Percentiles rank a stretch among this genome's conserved stretches.
Evolutionary conservation across 2,113 vertebrate genomes (phyloP).

Genomic region (Camelus dromedarius): DNA sequence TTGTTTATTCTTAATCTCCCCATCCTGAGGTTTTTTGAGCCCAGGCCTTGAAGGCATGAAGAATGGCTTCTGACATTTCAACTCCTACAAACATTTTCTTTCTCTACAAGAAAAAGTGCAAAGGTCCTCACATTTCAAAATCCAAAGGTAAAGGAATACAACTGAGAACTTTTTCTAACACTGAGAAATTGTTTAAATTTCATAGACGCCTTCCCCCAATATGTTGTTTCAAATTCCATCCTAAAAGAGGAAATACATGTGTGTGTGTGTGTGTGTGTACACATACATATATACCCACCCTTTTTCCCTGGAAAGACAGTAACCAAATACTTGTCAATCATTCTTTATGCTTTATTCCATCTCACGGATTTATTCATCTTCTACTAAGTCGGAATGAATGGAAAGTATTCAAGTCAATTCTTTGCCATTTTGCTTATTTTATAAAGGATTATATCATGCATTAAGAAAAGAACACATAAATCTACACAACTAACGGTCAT

Average conservation of each 20-base stretch:
- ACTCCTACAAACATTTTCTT: conserved; percentile 52
- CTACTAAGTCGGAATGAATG: background rate
- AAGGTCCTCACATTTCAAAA: conserved; percentile 66
- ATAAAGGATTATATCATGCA: background rate
- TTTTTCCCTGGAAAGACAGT: background rate
- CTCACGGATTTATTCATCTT: background rate
- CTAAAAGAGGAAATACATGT: background rate
- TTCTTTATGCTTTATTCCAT: background rate
- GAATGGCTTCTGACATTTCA: conserved; percentile 58
- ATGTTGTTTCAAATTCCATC: conserved; percentile 29
- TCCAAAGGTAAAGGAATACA: conserved; percentile 49
- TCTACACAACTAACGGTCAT: background rate
- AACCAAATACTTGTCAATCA: background rate
- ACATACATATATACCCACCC: too few species aligned
- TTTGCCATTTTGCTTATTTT: conserved; percentile 16
- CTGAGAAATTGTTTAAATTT: conserved; percentile 19
- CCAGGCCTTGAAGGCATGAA: background rate
- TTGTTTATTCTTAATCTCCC: conserved; percentile 20
- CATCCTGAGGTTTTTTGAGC: background rate
- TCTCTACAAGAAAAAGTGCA: conserved; percentile 46
- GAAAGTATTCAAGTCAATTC: background rate
- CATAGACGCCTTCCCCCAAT: background rate
- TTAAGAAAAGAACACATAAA: background rate
- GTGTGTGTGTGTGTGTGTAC: too few species aligned
- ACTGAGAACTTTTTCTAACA: conserved; percentile 18